Evolutionary conservation across 2,888 invertebrate genomes (phyloP).

Genomic region (Apotomis capreana): DNA sequence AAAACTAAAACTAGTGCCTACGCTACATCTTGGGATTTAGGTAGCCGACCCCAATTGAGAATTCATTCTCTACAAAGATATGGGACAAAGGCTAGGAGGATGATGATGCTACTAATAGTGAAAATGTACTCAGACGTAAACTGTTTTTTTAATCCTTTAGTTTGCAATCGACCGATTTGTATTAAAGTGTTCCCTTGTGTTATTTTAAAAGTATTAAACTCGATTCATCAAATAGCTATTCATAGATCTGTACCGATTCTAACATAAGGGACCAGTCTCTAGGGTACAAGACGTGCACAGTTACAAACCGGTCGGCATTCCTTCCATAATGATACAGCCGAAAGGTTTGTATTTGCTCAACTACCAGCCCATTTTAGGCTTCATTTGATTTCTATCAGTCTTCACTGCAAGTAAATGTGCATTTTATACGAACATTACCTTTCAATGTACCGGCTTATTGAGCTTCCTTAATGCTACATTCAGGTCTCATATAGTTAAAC

Average conservation of each 20-base stretch:
- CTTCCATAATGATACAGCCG: constrained; percentile 30
- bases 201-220: not conserved
- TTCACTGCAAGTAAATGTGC: not conserved
- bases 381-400: not conserved
- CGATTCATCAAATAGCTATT: not conserved
- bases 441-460: not conserved
- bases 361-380: constrained; percentile 5
- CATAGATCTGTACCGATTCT: not conserved
- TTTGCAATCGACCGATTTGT: too few relatives aligned
- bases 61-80: too few relatives aligned
- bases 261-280: not conserved
- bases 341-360: constrained; percentile 30
- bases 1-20: too few relatives aligned
- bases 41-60: too few relatives aligned
- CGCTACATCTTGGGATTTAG: too few relatives aligned
- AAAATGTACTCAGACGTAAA: too few relatives aligned
- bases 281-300: not conserved
- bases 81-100: too few relatives aligned
- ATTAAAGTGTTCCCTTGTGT: too few relatives aligned
- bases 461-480: not conserved
- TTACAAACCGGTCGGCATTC: constrained; percentile 36
- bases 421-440: not conserved
- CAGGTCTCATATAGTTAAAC: not conserved
- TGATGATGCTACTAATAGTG: too few relatives aligned
- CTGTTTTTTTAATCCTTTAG: too few relatives aligned